Percentiles rank a stretch among this genome's conserved stretches.
Conservation (phyloP, 1,140 invertebrate species). For the Fragariocoptes setiger region DNA sequence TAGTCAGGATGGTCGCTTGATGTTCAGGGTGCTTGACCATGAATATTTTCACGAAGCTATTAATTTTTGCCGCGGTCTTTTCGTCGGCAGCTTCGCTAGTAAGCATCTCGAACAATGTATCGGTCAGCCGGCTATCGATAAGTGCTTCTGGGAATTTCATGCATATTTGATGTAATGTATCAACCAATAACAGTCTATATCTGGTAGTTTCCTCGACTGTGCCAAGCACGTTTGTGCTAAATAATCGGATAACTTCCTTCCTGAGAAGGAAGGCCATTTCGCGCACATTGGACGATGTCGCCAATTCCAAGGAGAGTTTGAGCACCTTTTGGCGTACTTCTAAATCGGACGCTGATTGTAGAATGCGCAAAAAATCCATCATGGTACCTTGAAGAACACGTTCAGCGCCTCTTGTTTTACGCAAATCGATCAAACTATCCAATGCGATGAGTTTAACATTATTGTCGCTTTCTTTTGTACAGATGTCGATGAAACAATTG, state of each 20-base stretch:
- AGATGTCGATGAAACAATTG: slow-evolving; percentile 85
- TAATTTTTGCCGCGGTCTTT: slow-evolving; percentile 66
- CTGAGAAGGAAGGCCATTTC: slow-evolving; percentile 78
- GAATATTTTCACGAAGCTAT: slow-evolving; percentile 50
- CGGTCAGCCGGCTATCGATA: slow-evolving; percentile 8
- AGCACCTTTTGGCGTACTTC: slow-evolving; percentile 38
- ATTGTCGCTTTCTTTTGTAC: slow-evolving; percentile 96
- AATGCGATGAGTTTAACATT: slow-evolving; percentile 97
- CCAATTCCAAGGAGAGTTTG: slow-evolving; percentile 50
- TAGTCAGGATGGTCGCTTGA: slow-evolving; percentile 25
- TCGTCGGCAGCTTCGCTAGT: slow-evolving; percentile 58
- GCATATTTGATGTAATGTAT: slow-evolving; percentile 71
- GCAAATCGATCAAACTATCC: slow-evolving; percentile 62
- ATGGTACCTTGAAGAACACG: slow-evolving; percentile 79
- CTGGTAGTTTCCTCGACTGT: slow-evolving; percentile 70
- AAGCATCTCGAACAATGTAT: slow-evolving; percentile 58
- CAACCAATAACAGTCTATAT: slow-evolving; percentile 74
- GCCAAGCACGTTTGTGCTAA: slow-evolving; percentile 34
- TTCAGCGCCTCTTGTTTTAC: slow-evolving; percentile 52
- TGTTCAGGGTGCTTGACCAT: slow-evolving; percentile 8
- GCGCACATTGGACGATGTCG: slow-evolving; percentile 66
- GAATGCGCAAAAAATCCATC: slow-evolving; percentile 85
- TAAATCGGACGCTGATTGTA: slow-evolving; percentile 43
- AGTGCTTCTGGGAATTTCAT: slow-evolving; percentile 87
- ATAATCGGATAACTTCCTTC: slow-evolving; percentile 72